Base-by-base conservation (phyloP, 2,797 vertebrate species). In the Muraenolepis orangiensis region DNA sequence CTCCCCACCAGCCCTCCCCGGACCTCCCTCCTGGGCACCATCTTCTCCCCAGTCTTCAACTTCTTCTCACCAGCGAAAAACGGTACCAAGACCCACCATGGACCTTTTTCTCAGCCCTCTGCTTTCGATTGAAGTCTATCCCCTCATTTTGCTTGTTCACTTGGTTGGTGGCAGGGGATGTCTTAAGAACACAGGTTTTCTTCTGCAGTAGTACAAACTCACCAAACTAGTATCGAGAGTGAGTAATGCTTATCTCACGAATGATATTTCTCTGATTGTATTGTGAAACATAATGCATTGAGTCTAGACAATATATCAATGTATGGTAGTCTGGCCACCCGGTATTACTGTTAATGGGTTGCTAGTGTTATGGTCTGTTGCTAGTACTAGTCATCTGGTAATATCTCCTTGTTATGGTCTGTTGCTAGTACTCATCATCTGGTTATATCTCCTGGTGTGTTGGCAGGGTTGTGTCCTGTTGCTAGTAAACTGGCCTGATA, bases 31-130 rank as follows among this genome's bases (percentile, higher is more conserved):
- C 93, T 99, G 84, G 98, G 97, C 83, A 99, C 98, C 84, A 99
- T 99, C 91, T 99, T 99, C 93, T 99, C 97, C 80, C 98, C 98
- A 0, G 98, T 99, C 84, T 99, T 99, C 91, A 98, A 97, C 91
- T 99, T 98, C 89, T 99, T 99, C 91, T 98, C 98, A 94, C 95
- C 96, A 94, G 94, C 97, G 91, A 98, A 99, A 95, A 98, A 97
- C 93, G 96, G 98, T 97, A 89, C 90, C 76, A 18, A 68, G 6
- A 29, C 16, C 28, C 28, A 67, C 26, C 13, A 67, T 16, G 20
- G 16, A 16, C 29, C 29, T 67, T 64, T 61, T n/a, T 12, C 23
- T 26, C 10, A 0, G 23, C 20, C 20, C 23, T n/a, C 51, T n/a
- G 18, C 6, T 38, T 38, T 26, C 4, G 6, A 26, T 26, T 26